Conservation (phyloP, 1,140 invertebrate species). For the Cotesia chilonis region DNA sequence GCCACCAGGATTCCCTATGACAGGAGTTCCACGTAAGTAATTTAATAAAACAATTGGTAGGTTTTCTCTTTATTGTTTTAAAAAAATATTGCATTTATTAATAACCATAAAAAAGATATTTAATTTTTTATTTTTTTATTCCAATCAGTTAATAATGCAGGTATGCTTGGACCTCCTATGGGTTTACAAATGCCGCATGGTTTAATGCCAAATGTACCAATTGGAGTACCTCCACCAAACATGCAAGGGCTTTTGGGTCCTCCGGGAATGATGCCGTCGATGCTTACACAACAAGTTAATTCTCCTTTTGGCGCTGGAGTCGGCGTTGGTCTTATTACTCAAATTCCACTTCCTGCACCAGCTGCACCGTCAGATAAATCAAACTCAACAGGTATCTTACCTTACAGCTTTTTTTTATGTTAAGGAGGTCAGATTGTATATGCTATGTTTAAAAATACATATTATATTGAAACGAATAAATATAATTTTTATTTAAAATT, state of each 20-base stretch:
- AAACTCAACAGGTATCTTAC: slow-evolving; percentile 56
- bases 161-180: slow-evolving; percentile 64
- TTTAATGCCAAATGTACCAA: slow-evolving; percentile 69
- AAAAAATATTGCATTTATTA: too few species aligned
- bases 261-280: slow-evolving; percentile 66
- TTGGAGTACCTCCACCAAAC: slow-evolving; percentile 73
- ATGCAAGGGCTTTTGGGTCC: slow-evolving; percentile 68
- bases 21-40: slow-evolving; percentile 65
- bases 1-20: slow-evolving; percentile 65
- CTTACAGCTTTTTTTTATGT: slow-evolving; percentile 3
- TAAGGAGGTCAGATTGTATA: too few species aligned
- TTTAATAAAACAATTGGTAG: slow-evolving; percentile 1
- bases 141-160: slow-evolving; percentile 42
- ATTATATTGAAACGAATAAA: too few species aligned
- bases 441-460: too few species aligned
- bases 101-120: too few species aligned
- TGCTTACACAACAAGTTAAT: slow-evolving; percentile 63
- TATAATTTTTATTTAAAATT: too few species aligned
- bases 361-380: slow-evolving; percentile 63
- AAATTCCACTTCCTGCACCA: slow-evolving; percentile 63
- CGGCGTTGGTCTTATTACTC: slow-evolving; percentile 59
- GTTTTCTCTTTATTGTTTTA: background rate
- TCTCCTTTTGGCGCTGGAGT: slow-evolving; percentile 62
- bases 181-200: slow-evolving; percentile 67
- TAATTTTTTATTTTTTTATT: background rate